phyloP scores from a whole-genome alignment of 2,113 vertebrate species.

The Mungos mungo region DNA sequence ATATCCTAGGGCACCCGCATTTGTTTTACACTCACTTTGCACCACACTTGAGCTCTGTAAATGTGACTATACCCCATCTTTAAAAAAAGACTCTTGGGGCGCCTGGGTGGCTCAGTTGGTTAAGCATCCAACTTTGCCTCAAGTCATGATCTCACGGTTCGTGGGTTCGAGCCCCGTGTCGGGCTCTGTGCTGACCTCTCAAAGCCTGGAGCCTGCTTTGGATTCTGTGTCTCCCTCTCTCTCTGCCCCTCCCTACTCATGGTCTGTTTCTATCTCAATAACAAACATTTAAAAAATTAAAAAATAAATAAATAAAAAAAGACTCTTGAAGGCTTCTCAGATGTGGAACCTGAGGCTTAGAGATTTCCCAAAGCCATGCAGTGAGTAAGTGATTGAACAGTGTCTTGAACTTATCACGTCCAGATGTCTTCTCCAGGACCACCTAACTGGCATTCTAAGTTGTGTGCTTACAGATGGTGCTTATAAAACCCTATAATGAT shows the following conservation, averaged over 20 bases:
- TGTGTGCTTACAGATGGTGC: neutral
- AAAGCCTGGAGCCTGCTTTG: no score
- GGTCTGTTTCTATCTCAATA: no score
- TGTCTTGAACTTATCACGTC: neutral
- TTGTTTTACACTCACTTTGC: neutral
- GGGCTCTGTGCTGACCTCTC: no score
- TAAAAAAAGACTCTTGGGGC: neutral
- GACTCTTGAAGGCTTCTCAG: neutral
- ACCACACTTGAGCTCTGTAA: neutral
- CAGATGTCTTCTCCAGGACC: neutral
- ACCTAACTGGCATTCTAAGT: neutral
- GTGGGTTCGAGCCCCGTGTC: no score
- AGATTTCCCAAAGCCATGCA: neutral
- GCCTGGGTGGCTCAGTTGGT: no score
- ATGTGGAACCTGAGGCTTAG: neutral
- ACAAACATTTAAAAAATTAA: no score
- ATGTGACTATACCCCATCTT: neutral
- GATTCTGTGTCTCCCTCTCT: no score
- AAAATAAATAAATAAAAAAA: neutral
- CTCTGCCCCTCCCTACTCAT: no score
- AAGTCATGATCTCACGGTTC: no score
- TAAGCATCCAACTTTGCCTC: no score
- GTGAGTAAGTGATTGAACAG: neutral
- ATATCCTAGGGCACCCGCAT: neutral
- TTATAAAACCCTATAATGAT: neutral